These are phyloP conservation scores for Xerus inauris DNA, from an alignment of 2,113 vertebrate genomes.

Conservation along the genomic window DNA sequence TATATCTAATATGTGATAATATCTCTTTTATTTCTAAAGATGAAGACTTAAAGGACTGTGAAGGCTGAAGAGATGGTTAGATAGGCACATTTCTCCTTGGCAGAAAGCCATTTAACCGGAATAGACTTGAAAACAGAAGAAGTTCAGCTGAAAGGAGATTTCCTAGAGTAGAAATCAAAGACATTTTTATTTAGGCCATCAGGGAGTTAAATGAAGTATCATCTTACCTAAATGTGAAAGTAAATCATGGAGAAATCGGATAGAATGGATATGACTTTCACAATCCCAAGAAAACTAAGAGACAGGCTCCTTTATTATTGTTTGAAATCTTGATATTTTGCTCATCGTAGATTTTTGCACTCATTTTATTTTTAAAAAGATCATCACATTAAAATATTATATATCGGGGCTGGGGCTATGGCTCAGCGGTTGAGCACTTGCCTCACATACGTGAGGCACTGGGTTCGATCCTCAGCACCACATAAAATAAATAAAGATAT, in stretches of 20 bases:
- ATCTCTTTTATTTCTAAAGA: slow-evolving; percentile 8
- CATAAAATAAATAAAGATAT: no score
- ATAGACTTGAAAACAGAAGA: background rate
- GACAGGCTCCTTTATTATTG: background rate
- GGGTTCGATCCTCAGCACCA: no score
- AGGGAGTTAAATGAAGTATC: background rate
- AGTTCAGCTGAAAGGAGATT: background rate
- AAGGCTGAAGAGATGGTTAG: background rate
- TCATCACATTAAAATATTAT: background rate
- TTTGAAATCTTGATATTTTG: background rate
- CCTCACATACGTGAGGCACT: no score
- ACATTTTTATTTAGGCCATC: background rate
- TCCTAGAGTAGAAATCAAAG: background rate
- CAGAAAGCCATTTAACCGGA: background rate
- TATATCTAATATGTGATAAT: background rate
- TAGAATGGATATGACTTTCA: background rate
- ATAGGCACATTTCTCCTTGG: background rate
- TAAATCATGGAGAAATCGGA: background rate
- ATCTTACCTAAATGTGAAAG: background rate
- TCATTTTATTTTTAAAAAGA: background rate
- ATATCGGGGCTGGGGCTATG: no score
- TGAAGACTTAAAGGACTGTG: background rate
- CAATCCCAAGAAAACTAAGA: background rate
- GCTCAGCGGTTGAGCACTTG: no score
- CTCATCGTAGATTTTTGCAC: background rate